Conservation (phyloP, 2,113 vertebrate genomes). For the Tapirus terrestris region DNA sequence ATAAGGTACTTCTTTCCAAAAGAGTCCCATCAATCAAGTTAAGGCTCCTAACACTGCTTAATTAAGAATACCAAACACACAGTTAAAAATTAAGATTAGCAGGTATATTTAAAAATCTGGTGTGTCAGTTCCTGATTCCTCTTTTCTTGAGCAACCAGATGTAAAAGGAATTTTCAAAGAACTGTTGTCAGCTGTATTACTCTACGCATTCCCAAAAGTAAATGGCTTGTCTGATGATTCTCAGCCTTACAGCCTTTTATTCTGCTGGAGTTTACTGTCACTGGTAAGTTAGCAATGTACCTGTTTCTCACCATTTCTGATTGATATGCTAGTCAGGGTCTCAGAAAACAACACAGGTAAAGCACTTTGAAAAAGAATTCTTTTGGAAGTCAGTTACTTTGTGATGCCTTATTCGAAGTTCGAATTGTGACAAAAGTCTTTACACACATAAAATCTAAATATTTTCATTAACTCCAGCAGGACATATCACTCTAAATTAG, state of each 20-base stretch:
- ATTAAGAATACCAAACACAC: background rate
- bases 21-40: background rate
- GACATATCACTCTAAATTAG: background rate
- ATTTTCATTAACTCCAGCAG: background rate
- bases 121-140: background rate
- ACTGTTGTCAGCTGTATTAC: background rate
- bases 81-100: background rate
- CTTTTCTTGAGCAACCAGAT: background rate
- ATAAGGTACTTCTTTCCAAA: background rate
- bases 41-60: background rate
- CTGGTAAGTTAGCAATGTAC: background rate
- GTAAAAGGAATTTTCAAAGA: background rate
- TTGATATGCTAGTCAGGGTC: background rate
- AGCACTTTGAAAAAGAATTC: background rate
- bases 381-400: background rate
- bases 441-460: conserved; percentile 8
- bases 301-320: background rate
- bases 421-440: background rate
- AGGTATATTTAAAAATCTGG: background rate
- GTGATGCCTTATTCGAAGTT: background rate
- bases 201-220: background rate
- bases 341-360: background rate
- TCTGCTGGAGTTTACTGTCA: background rate
- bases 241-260: background rate
- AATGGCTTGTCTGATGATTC: background rate